Conservation (phyloP, 2,113 vertebrate genomes). For the Phaethon lepturus region DNA sequence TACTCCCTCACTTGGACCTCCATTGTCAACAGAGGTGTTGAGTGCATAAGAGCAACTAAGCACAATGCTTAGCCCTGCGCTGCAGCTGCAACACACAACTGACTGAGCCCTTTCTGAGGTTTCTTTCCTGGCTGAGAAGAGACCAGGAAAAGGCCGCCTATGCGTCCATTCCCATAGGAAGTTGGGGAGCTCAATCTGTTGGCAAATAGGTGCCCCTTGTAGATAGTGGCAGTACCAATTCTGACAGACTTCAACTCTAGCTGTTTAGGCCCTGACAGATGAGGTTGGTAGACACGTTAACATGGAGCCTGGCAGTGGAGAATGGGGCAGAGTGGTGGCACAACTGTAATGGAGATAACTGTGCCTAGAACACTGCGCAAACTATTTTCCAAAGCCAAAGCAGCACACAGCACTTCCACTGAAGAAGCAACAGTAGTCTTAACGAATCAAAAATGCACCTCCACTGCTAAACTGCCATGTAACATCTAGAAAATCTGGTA, state of each 20-base stretch:
- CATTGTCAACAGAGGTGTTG: background rate
- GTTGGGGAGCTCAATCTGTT: background rate
- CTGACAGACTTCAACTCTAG: background rate
- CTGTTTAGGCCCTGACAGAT: background rate
- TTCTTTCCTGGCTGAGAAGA: background rate
- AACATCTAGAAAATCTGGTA: background rate
- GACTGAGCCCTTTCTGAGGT: background rate
- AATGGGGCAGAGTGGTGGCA: background rate
- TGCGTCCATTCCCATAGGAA: background rate
- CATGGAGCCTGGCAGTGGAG: background rate
- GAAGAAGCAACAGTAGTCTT: background rate
- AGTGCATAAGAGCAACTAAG: accelerated
- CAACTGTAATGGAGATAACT: background rate
- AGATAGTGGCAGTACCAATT: background rate
- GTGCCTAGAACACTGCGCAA: background rate
- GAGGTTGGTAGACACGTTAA: background rate
- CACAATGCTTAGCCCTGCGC: background rate
- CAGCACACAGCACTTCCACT: background rate
- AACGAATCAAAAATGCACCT: background rate
- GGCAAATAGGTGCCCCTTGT: background rate
- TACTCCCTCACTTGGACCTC: background rate
- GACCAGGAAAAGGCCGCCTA: background rate
- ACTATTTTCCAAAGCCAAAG: background rate
- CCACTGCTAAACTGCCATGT: background rate
- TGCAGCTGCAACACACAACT: background rate